phyloP scores from a whole-genome alignment of 2,888 invertebrate species.

The Melinaea marsaeus region DNA sequence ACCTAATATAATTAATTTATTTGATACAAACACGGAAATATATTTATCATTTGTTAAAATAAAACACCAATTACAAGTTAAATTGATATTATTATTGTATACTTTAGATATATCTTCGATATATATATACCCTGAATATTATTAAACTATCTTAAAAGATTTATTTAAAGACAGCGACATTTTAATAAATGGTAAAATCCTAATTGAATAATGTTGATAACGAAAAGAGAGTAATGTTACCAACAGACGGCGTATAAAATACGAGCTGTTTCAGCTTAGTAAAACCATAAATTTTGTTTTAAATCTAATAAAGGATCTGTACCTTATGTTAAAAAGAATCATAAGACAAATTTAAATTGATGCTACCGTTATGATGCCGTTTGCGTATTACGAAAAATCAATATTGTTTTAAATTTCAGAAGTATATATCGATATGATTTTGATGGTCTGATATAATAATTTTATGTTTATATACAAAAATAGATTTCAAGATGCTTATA shows the following conservation, averaged over 20 bases:
- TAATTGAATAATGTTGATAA: conserved; percentile 5
- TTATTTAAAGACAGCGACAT: not conserved
- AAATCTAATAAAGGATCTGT: conserved; percentile 6
- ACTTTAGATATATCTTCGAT: too few species aligned
- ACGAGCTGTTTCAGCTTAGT: conserved; percentile 5
- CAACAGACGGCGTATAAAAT: conserved; percentile 4
- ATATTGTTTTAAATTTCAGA: not conserved
- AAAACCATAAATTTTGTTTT: conserved; percentile 7
- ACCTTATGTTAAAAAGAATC: conserved; percentile 5
- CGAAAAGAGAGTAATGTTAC: conserved; percentile 3
- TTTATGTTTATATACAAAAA: too few species aligned
- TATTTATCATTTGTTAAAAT: too few species aligned
- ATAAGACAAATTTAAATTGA: conserved; percentile 8
- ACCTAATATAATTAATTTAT: conserved; percentile 3
- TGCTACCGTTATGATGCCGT: conserved; percentile 2
- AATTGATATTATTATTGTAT: too few species aligned
- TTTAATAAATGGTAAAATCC: not conserved
- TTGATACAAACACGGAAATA: not conserved
- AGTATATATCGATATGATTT: too few species aligned
- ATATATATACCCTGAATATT: too few species aligned
- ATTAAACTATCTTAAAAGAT: too few species aligned
- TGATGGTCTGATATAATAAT: too few species aligned
- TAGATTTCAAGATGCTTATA: too few species aligned
- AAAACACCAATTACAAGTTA: too few species aligned
- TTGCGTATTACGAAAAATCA: not conserved